These are phyloP conservation scores for Pipistrellus pygmaeus DNA, from an alignment of 2,797 vertebrate genomes.

Conservation along the genomic window DNA sequence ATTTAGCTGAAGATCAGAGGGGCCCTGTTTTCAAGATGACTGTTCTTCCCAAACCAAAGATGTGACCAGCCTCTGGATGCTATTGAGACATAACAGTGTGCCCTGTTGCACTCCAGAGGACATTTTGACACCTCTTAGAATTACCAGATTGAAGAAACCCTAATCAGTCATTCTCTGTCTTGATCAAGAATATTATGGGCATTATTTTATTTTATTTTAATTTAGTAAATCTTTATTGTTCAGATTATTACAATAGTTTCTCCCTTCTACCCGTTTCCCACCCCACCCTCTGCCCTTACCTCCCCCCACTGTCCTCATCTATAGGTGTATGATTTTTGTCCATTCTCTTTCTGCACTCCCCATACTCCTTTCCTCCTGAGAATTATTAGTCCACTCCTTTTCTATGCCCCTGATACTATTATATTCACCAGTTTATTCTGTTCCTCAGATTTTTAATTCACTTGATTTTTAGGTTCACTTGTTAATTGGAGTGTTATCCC, in stretches of 20 bases:
- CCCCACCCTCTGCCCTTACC: too few species aligned
- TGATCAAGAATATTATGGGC: neutral
- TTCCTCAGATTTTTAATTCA: too few species aligned
- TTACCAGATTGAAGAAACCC: neutral
- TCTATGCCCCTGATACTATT: too few species aligned
- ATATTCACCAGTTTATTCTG: too few species aligned
- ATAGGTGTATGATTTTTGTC: too few species aligned
- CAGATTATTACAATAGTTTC: too few species aligned
- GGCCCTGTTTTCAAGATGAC: neutral
- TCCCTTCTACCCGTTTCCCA: too few species aligned
- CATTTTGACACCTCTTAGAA: neutral
- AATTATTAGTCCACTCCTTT: too few species aligned
- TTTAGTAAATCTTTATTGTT: neutral
- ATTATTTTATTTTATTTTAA: neutral
- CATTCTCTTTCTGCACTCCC: too few species aligned
- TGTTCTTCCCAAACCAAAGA: neutral
- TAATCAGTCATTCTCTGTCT: neutral
- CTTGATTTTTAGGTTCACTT: too few species aligned
- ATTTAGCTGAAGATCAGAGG: neutral
- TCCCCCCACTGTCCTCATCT: too few species aligned
- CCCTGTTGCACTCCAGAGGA: neutral
- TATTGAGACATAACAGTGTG: neutral
- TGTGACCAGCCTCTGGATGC: neutral
- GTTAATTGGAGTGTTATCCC: neutral
- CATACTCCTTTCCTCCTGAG: too few species aligned